Evolutionary conservation across 2,888 invertebrate species (phyloP), one percentile per base, ranked within the genome.

Genomic region (Leptopterna dolabrata): DNA sequence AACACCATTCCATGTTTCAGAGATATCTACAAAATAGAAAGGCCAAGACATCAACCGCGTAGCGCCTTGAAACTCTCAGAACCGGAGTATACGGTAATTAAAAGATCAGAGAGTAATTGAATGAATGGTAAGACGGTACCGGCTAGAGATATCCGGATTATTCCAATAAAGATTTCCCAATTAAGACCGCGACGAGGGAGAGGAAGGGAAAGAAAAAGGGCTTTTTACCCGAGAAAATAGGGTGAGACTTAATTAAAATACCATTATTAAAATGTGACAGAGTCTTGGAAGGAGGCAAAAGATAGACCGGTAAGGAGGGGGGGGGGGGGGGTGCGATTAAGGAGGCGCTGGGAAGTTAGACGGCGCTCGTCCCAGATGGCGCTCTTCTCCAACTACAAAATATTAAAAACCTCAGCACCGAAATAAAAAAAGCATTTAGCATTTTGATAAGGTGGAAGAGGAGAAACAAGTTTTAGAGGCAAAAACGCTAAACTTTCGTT

Each of bases 371-470:
- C 29, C 88, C 89, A 89, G 89, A 88, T 89, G 89, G 78, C 73
- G 89, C 88, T n/a, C 86, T 87, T 78, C 45, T 24, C 84, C 87
- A 76, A 86, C 76, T 87, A 88, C 87, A 89, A 90, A 90, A 90
- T 89, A 89, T 90, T 90, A 90, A 89, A 89, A 88, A 89, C 87
- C 88, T 63, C 43, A 73, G 55, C 63, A 78, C 27, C 41, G 51
- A 45, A 82, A 86, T 19, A 87, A 85, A 89, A 89, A 89, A 89
- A 89, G 89, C 89, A 86, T 90, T 90, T 90, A 89, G 90, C 90
- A 90, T 90, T 90, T 90, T 90, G 90, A 89, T 90, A 89, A 90
- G 90, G 90, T 89, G 88, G 88, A 85, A 86, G 89, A 89, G 85
- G 73, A 89, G 89, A 89, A 90, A 90, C 89, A 89, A 89, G 88